Base-by-base conservation (phyloP, 2,113 vertebrate species). In the Sporophila hypoxantha region DNA sequence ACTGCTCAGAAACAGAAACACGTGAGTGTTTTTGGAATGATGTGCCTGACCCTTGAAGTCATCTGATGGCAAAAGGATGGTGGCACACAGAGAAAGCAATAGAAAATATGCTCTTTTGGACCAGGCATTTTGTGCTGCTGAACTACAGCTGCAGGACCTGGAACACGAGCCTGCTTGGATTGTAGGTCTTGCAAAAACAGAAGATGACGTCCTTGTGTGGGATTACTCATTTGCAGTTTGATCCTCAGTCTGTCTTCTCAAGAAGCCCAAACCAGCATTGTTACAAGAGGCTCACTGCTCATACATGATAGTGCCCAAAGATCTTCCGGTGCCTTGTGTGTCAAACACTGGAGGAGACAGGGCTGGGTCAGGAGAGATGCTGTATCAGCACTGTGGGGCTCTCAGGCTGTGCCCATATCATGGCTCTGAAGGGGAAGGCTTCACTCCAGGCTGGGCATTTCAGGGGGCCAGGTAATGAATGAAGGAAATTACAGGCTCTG, bases 331-430 rank as follows among this genome's bases (percentile, higher is more conserved):
- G 56, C 41, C 80, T 37, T 18, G 42, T 25, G 42, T 73, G 21
- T 64, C 19, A 16, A 20, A 21, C 68, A 4, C 37, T 3, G 12
- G 36, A 41, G 27, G 50, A 59, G 65, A 10, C 30, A 2, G 13
- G 50, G 9, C 41, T 62, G 62, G 42, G 7, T 66, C 76, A 47
- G 55, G 37, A 92, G 44, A 73, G 59, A 41, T n/a, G 66, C 55
- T 5, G 0, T 25, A 4, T 76, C n/a, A 10, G 37, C 10, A 2
- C 21, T 8, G 0, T 21, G 59, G 32, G 68, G 44, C 49, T 70
- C 75, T 70, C 0, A 0, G 60, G 49, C 70, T 2, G 1, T 81
- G 71, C 32, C 37, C 12, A 10, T 2, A 0, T 68, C 32, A 23
- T 0, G 0, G 23, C 8, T 66, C 52, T 83, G 76, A 69, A 82